Conservation (phyloP, 1,140 invertebrate genomes). For the Eufriesea mexicana region DNA sequence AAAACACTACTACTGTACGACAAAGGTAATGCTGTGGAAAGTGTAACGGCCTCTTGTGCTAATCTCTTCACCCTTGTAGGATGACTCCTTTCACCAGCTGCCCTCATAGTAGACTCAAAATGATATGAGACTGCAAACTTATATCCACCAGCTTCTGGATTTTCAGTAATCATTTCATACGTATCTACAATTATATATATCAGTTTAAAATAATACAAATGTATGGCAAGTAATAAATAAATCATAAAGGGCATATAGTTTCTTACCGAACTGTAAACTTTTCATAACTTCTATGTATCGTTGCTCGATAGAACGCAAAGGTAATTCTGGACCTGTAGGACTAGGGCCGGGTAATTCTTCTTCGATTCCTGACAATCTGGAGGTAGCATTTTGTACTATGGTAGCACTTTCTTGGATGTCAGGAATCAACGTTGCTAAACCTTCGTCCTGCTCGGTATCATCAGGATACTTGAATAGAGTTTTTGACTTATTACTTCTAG, state of each 20-base stretch:
- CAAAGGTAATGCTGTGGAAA: conserved; percentile 96
- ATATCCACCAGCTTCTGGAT: conserved; percentile 87
- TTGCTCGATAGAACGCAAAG: conserved; percentile 85
- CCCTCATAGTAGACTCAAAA: conserved; percentile 94
- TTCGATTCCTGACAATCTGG: conserved; percentile 78
- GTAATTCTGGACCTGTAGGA: conserved; percentile 80
- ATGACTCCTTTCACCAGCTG: conserved; percentile 92
- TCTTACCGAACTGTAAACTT: conserved; percentile 92
- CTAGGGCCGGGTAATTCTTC: conserved; percentile 78
- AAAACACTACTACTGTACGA: conserved; percentile 97
- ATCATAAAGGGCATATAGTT: neutral
- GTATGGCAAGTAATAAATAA: neutral
- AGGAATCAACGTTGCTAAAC: conserved; percentile 92
- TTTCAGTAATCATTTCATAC: conserved; percentile 94
- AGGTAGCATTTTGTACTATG: conserved; percentile 88
- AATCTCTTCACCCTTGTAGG: conserved; percentile 94
- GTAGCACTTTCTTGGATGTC: conserved; percentile 92
- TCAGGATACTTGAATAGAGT: conserved; percentile 83
- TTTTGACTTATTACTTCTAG: conserved; percentile 75
- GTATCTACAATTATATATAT: conserved; percentile 86
- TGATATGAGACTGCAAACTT: conserved; percentile 95
- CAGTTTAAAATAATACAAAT: conserved; percentile 28
- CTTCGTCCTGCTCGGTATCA: conserved; percentile 92
- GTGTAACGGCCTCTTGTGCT: conserved; percentile 97
- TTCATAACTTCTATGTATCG: conserved; percentile 94